A percentile compares a stretch with the other conserved stretches of the same genome.
phyloP scores from a whole-genome alignment of 2,888 invertebrate genomes.

The Volucella inflata region DNA sequence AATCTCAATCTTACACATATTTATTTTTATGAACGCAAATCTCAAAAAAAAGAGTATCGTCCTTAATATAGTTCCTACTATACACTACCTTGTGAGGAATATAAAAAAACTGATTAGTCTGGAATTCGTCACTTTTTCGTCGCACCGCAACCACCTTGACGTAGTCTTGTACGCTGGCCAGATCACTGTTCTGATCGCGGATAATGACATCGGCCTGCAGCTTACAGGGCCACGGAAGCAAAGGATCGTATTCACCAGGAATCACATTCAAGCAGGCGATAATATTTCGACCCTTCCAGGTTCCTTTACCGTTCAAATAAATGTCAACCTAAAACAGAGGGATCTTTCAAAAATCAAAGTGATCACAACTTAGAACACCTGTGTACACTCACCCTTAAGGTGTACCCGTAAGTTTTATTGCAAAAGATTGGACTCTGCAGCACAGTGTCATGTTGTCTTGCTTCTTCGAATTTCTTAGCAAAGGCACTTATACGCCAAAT shows the following conservation, averaged over 20 bases:
- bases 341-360: conserved; percentile 5
- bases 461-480: conserved; percentile 87
- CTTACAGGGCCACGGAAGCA: conserved; percentile 90
- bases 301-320: conserved; percentile 89
- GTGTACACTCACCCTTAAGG: conserved; percentile 85
- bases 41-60: conserved; percentile 82
- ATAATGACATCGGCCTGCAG: conserved; percentile 87
- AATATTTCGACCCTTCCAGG: conserved; percentile 90
- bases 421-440: conserved; percentile 88
- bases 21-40: conserved; percentile 79
- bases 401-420: conserved; percentile 90
- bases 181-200: conserved; percentile 86
- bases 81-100: conserved; percentile 82
- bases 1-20: conserved; percentile 37
- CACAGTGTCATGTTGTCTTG: conserved; percentile 87
- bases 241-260: conserved; percentile 88
- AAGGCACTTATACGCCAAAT: conserved; percentile 90
- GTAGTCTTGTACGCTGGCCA: conserved; percentile 85
- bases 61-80: conserved; percentile 81
- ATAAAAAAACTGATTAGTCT: conserved; percentile 82
- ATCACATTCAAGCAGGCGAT: conserved; percentile 88
- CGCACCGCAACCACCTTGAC: conserved; percentile 87
- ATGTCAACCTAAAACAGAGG: conserved; percentile 86
- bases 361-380: neutral
- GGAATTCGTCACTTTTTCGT: conserved; percentile 83